Conservation (phyloP, 2,888 invertebrate species). For the Microplitis manilae region DNA sequence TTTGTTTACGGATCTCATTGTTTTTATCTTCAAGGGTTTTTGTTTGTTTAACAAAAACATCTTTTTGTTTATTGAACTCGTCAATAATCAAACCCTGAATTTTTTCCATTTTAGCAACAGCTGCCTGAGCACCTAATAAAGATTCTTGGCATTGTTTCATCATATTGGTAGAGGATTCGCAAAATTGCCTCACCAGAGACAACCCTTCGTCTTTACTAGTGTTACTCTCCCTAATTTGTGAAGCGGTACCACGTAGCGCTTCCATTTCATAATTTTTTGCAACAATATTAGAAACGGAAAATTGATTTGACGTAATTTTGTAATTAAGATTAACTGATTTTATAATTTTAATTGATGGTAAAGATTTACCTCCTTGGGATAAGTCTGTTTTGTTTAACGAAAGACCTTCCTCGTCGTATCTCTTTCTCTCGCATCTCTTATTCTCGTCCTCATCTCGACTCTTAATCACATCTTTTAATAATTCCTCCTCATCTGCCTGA, state of each 20-base stretch:
- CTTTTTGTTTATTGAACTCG: constrained; percentile 16
- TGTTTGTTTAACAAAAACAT: constrained; percentile 12
- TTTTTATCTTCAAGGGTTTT: constrained; percentile 33
- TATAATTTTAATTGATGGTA: background rate
- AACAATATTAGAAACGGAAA: background rate
- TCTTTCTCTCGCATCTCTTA: constrained; percentile 18
- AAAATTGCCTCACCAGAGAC: constrained; percentile 4
- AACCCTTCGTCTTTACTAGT: background rate
- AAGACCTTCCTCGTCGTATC: constrained; percentile 22
- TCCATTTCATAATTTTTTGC: background rate
- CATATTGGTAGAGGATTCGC: constrained; percentile 25
- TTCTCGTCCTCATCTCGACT: constrained; percentile 21
- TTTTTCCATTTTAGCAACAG: constrained; percentile 14
- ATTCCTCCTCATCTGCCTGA: constrained; percentile 31
- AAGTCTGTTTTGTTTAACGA: constrained; percentile 10
- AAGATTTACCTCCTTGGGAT: background rate
- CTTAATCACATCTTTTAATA: constrained; percentile 17
- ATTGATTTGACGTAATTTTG: constrained; percentile 15
- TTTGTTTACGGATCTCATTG: constrained; percentile 34
- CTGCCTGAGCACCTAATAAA: constrained; percentile 22
- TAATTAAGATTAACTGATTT: constrained; percentile 12
- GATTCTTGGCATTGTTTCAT: constrained; percentile 22
- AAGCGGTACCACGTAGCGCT: background rate
- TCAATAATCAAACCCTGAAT: constrained; percentile 26
- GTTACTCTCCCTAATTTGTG: background rate